Base-by-base conservation (phyloP, 2,797 vertebrate species). In the Cirrhinus mrigala region DNA sequence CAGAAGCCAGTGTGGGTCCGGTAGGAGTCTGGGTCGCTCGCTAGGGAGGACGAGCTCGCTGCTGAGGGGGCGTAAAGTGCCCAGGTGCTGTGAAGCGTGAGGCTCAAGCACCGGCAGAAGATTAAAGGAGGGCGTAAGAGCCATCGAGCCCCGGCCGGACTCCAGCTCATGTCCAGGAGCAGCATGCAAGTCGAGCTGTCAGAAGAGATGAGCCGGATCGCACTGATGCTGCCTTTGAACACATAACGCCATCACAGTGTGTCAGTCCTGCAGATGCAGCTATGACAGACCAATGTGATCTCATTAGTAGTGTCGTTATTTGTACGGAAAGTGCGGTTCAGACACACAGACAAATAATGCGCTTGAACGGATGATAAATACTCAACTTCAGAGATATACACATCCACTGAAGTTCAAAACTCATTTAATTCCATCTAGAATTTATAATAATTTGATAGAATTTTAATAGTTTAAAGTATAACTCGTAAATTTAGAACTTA, bases 71-170 rank as follows among this genome's bases (percentile, higher is more conserved):
- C 22, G 68, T 71, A 69, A 75, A 58, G 92, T 76, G 83, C 85
- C 85, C 93, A 94, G 92, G 92, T 93, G 93, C 93, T 90, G 85
- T 91, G 92, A 92, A 94, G 93, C 92, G 90, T 90, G 91, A 90
- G 88, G 87, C 89, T 90, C 88, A 89, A 89, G 91, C 91, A 90
- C 91, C 91, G 81, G 90, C 88, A 88, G 90, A 93, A 94, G 94
- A 95, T 95, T 93, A 96, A 95, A 94, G 93, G 91, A 79, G 44
- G 88, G 64, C 87, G 71, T 92, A 92, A 93, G 89, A 66, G 89
- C 89, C 82, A 27, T 86, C 88, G 91, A 94, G 91, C 89, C 91
- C 89, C 81, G 93, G 92, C 92, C 69, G 83, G 86, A 7, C 88
- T 92, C 93, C 91, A 92, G 90, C 83, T 54, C 54, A 68, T 89